These are phyloP conservation scores for Euwallacea fornicatus DNA, from an alignment of 1,140 invertebrate species.

Conservation along the genomic window DNA sequence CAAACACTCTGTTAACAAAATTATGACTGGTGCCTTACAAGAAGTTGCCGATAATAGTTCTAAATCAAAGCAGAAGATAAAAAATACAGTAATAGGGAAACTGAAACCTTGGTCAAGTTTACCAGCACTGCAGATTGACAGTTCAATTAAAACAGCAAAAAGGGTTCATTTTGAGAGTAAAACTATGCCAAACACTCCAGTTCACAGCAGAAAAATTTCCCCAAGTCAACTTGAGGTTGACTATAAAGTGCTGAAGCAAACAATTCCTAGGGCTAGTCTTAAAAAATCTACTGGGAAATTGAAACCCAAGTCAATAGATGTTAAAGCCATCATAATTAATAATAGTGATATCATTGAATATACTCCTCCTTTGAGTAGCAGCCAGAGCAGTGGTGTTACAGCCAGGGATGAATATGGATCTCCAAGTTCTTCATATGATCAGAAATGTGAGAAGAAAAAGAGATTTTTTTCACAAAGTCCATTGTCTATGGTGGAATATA, in stretches of 20 bases:
- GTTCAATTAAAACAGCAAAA: constrained; percentile 28
- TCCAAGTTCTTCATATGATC: constrained; percentile 14
- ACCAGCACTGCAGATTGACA: constrained; percentile 44
- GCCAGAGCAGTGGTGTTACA: constrained; percentile 37
- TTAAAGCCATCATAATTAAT: constrained; percentile 48
- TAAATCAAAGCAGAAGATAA: constrained; percentile 11
- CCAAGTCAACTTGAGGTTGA: constrained; percentile 49
- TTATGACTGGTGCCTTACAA: constrained; percentile 18
- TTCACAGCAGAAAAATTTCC: constrained; percentile 46
- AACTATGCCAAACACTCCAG: constrained; percentile 49
- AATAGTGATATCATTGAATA: constrained; percentile 50
- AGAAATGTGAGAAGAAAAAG: constrained; percentile 8
- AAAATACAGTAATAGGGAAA: constrained; percentile 36
- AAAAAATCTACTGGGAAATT: constrained; percentile 39
- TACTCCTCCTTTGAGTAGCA: constrained; percentile 44
- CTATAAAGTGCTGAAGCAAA: constrained; percentile 41
- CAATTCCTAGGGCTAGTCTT: constrained; percentile 30
- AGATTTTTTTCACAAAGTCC: constrained; percentile 37
- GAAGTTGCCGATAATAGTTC: constrained; percentile 19
- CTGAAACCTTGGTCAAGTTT: constrained; percentile 52
- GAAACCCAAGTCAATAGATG: constrained; percentile 38
- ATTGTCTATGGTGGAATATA: constrained; percentile 46
- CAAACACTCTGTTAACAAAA: constrained; percentile 37
- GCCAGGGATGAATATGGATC: not conserved
- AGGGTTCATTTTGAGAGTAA: constrained; percentile 37